Evolutionary conservation across 2,888 invertebrate species (phyloP), one percentile per base, ranked within the genome.

Genomic region (Apodemia mormo): DNA sequence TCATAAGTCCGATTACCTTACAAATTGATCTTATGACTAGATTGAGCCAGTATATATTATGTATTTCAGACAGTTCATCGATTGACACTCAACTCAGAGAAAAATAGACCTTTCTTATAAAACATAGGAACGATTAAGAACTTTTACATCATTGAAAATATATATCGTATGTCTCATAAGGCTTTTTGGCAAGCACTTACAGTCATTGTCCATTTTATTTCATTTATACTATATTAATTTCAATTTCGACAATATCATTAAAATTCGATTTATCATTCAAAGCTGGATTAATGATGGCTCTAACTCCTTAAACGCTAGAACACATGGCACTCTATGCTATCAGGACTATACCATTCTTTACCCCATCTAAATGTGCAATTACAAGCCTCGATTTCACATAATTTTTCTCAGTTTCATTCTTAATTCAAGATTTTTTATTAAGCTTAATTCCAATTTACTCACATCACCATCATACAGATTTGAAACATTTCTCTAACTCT

Each of bases 1-100:
- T 81, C 82, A 86, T 89, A 89, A 87, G 85, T 87, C 83, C 84
- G 83, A 89, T 89, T 84, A 87, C 87, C 87, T 89, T 85, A 85
- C 81, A 80, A 86, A 91, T 91, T 90, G 88, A 91, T 90, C 92
- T 93, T 93, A 93, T 92, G 92, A 93, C 92, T 93, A 93, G 92
- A 93, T 92, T 93, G 92, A 93, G 92, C 90, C 92, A 92, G 92
- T 89, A 82, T 82, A 45, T 45, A 40, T 22, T 22, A 22, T 40
- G 40, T 40, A 58, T 85, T 85, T 83, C 84, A 82, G 80, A 86
- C 82, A 85, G 86, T 87, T 83, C 85, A 83, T 81, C 81, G 78
- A 79, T 78, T 82, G 80, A 79, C 81, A 80, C 79, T 76, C 84
- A 89, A 86, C 85, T 82, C 79, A 79, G 85, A 86, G 87, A 86